These are phyloP conservation scores for Caenorhabditis wallacei DNA, from an alignment of 2,888 invertebrate genomes.

Conservation along the genomic window DNA sequence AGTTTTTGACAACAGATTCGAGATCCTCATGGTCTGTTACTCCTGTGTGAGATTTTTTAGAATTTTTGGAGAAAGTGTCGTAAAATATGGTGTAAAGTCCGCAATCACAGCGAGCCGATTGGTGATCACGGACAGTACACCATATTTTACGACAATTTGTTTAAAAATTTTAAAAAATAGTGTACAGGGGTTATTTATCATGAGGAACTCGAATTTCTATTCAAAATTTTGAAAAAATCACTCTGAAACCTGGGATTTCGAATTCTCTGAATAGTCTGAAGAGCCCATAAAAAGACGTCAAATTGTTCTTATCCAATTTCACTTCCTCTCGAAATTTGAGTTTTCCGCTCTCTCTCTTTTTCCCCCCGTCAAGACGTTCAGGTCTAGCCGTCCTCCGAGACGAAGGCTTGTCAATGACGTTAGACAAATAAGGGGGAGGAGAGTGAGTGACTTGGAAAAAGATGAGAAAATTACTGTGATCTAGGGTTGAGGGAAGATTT, in stretches of 20 bases:
- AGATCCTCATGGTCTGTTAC: neutral
- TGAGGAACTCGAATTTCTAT: neutral
- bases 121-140: neutral
- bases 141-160: neutral
- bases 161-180: neutral
- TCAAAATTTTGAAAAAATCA: neutral
- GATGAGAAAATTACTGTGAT: neutral
- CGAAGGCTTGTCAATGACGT: neutral
- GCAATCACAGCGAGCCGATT: neutral
- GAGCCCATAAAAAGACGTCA: neutral
- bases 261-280: neutral
- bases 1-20: neutral
- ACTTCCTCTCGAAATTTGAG: slow-evolving; percentile 1
- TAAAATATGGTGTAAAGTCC: neutral
- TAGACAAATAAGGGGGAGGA: neutral
- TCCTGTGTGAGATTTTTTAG: neutral
- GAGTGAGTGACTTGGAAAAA: neutral
- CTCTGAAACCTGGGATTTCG: neutral
- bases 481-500: too few species aligned
- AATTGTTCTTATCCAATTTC: neutral
- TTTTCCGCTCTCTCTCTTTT: neutral
- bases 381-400: neutral
- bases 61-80: neutral
- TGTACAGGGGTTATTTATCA: neutral
- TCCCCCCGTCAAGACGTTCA: neutral